Evolutionary conservation across 2,797 vertebrate genomes (phyloP), one percentile per base, ranked within the genome.

Genomic region (Sebastolobus altivelis): DNA sequence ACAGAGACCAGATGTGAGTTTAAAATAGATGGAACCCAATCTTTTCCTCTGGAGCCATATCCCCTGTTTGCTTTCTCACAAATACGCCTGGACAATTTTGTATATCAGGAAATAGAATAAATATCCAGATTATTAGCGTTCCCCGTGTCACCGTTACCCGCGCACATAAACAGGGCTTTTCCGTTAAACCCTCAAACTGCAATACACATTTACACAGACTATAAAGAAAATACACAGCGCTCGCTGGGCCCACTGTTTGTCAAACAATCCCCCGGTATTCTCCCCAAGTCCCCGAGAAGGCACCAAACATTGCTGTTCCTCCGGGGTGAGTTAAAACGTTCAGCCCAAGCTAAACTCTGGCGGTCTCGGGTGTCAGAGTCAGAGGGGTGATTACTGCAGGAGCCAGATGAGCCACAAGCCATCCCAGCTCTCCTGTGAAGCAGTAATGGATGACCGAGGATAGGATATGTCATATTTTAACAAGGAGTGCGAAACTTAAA

Each of bases 211-310:
- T 67, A 76, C 65, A 75, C 62, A 60, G 52, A 72, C 65, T 16
- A 12, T 59, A 73, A 87, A 79, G 72, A 80, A 84, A 92, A 90
- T 77, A 87, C 76, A 85, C 79, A 87, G 59, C 29, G 3, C 61
- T 52, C 4, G 2, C 61, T 40, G 6, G 20, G n/a, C 11, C 52
- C 8, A 4, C 31, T 75, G 81, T 87, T 88, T 81, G 82, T 81
- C 76, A 86, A 77, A 85, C 82, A 81, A 60, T 72, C 63, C 54
- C 33, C 13, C 22, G 3, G 60, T 82, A 83, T 87, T 84, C 73
- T 65, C 65, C 29, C 18, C 0, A 2, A 78, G 68, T 75, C 62
- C 37, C 56, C 16, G 72, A 56, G 52, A 72, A 69, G 69, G 63
- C 62, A 14, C 5, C 12, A 58, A 31, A 66, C 20, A 49, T 80